phyloP scores from a whole-genome alignment of 2,113 vertebrate species.

The Rhegmatorhina hoffmannsi region DNA sequence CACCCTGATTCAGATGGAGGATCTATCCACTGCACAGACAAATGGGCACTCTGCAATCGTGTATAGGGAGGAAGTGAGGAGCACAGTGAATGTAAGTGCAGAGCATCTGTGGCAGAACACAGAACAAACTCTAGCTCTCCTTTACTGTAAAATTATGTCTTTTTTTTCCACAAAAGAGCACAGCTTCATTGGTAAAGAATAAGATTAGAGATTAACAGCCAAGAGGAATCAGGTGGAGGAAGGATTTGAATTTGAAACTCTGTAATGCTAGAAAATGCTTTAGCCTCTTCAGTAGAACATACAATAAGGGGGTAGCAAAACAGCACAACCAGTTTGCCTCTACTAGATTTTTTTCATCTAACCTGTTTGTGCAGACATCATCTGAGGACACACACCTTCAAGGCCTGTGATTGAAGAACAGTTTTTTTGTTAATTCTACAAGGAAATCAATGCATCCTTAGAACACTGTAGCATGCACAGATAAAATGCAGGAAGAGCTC shows the following conservation, averaged over 20 bases:
- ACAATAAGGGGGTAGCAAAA: background rate
- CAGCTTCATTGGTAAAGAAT: background rate
- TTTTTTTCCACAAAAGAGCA: background rate
- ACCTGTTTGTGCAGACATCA: background rate
- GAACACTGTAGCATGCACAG: background rate
- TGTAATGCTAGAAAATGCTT: background rate
- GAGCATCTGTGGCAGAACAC: background rate
- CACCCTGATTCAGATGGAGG: background rate
- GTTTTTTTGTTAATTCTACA: constrained; percentile 27
- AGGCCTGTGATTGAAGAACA: background rate
- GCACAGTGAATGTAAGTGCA: background rate
- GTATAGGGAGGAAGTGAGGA: background rate
- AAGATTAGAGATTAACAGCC: background rate
- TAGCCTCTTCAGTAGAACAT: background rate
- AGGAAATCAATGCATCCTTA: constrained; percentile 14
- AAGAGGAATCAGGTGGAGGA: background rate
- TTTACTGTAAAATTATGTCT: background rate
- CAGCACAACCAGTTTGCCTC: background rate
- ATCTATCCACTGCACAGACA: background rate
- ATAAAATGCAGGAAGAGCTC: background rate
- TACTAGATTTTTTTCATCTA: background rate
- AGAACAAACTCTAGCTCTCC: background rate
- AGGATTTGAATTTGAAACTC: background rate
- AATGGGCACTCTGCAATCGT: background rate
- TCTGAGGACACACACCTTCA: background rate